A percentile compares a stretch with the other conserved stretches of the same genome.
These are phyloP conservation scores for Caradrina kadenii DNA, from an alignment of 2,888 invertebrate genomes.

Conservation along the genomic window DNA sequence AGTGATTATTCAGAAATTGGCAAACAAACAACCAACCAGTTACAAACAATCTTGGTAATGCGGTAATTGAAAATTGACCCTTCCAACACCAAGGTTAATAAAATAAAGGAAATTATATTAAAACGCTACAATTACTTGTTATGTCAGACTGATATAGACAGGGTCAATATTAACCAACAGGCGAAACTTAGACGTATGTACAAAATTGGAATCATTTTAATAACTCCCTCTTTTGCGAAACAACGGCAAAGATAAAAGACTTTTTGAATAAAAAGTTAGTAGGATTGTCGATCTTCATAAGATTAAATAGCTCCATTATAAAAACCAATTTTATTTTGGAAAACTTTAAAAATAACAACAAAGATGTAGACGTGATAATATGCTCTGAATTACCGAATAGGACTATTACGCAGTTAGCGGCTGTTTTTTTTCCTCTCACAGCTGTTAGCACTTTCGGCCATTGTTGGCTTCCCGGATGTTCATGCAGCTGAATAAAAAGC, in stretches of 20 bases:
- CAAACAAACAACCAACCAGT: too few species aligned
- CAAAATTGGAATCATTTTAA: not conserved
- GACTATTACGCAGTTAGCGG: constrained; percentile 30
- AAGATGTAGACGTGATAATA: constrained; percentile 42
- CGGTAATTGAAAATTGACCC: too few species aligned
- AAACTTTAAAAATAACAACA: constrained; percentile 26
- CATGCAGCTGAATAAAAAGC: constrained; percentile 36
- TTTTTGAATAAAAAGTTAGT: constrained; percentile 2
- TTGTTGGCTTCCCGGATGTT: constrained; percentile 55
- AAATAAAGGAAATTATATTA: not conserved
- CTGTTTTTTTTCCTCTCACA: constrained; percentile 42
- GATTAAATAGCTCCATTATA: not conserved
- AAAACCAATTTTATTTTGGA: not conserved
- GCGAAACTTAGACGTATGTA: not conserved
- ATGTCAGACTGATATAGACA: not conserved
- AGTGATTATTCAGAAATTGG: too few species aligned
- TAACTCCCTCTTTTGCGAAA: constrained; percentile 2
- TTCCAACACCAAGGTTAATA: not conserved
- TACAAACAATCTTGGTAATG: too few species aligned
- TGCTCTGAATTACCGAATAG: constrained; percentile 22
- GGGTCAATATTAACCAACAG: not conserved
- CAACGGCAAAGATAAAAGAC: not conserved
- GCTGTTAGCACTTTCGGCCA: constrained; percentile 42
- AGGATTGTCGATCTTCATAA: not conserved
- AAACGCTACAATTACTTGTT: not conserved